These are phyloP conservation scores for Lineus longissimus DNA, from an alignment of 1,140 invertebrate genomes.

Conservation along the genomic window DNA sequence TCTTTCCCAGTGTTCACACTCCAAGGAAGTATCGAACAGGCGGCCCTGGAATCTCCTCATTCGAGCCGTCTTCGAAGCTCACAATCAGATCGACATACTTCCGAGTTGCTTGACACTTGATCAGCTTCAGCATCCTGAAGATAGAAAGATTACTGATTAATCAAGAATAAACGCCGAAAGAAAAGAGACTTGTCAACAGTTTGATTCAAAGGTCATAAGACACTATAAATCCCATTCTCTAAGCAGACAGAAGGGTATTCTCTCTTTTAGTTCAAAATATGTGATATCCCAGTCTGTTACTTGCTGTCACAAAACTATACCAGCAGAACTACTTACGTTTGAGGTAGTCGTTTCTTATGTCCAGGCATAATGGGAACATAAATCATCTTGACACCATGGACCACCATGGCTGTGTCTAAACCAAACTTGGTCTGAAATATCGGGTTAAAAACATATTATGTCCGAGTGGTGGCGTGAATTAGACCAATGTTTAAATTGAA, in stretches of 20 bases:
- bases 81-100: conserved; percentile 48
- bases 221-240: too few species aligned
- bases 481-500: not conserved
- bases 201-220: not conserved
- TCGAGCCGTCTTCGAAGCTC: conserved; percentile 28
- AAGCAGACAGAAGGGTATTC: too few species aligned
- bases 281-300: too few species aligned
- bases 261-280: too few species aligned
- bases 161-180: too few species aligned
- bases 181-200: not conserved
- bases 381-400: conserved; percentile 49
- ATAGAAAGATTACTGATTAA: conserved; percentile 9
- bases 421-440: conserved; percentile 39
- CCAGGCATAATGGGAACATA: conserved; percentile 50
- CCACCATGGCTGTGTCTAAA: conserved; percentile 38
- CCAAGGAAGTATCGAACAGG: conserved; percentile 45
- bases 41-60: conserved; percentile 39
- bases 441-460: not conserved
- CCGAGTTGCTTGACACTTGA: conserved; percentile 32
- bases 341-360: conserved; percentile 45
- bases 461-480: not conserved
- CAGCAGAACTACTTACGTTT: conserved; percentile 43
- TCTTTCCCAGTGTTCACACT: too few species aligned
- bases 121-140: conserved; percentile 43
- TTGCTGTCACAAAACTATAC: not conserved